phyloP scores from a whole-genome alignment of 2,797 vertebrate genomes.

The Acrocephalus scirpaceus region DNA sequence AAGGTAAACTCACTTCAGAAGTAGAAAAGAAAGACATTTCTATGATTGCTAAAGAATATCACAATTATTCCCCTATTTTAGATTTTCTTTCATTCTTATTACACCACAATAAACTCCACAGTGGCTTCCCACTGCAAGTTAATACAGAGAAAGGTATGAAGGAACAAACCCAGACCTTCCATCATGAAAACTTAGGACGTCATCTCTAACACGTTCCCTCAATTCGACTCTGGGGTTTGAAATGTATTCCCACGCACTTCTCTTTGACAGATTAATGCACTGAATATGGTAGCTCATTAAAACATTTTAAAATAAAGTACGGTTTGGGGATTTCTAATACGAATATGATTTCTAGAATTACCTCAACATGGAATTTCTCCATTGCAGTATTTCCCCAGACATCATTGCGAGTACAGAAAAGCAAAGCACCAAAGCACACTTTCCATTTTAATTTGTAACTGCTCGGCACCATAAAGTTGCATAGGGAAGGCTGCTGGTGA shows the following conservation, averaged over 20 bases:
- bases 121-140: not conserved
- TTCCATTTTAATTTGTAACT: conserved; percentile 66
- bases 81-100: not conserved
- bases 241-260: conserved; percentile 27
- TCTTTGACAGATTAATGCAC: conserved; percentile 46
- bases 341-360: conserved; percentile 61
- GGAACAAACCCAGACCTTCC: not conserved
- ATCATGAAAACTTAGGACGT: not conserved
- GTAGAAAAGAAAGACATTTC: not conserved
- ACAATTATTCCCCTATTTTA: not conserved
- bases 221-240: not conserved
- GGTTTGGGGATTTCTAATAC: conserved; percentile 50
- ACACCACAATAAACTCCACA: not conserved
- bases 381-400: conserved; percentile 33
- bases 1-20: not conserved
- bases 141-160: not conserved
- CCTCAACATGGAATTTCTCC: conserved; percentile 39
- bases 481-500: conserved; percentile 22
- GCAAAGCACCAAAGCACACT: conserved; percentile 37
- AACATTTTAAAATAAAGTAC: conserved; percentile 62
- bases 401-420: conserved; percentile 38
- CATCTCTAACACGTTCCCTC: not conserved
- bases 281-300: conserved; percentile 42
- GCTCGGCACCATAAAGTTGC: conserved; percentile 41
- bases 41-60: not conserved